phyloP scores from a whole-genome alignment of 23 tunicate genomes.

The Diplosoma virens region DNA sequence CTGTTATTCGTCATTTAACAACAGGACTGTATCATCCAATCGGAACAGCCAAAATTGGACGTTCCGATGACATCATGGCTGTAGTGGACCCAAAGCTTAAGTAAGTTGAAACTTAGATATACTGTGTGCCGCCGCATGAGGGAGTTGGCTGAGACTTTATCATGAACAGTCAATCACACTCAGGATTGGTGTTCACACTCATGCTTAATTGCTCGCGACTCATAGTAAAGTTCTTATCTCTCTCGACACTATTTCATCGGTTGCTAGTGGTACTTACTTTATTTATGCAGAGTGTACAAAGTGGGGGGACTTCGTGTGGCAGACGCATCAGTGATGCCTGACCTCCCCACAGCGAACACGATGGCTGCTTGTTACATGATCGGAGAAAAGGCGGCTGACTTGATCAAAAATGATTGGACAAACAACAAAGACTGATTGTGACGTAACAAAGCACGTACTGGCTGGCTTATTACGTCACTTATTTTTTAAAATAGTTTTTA shows the following conservation, averaged over 20 bases:
- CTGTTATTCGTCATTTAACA: neutral
- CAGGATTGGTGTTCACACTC: too few species aligned
- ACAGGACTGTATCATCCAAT: slow-evolving; percentile 40
- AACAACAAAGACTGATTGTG: neutral
- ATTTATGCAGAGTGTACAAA: slow-evolving; percentile 60
- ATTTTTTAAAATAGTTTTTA: too few species aligned
- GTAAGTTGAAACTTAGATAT: too few species aligned
- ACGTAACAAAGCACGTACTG: too few species aligned
- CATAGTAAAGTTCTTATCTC: too few species aligned
- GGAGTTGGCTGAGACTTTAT: too few species aligned
- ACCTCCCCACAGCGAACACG: slow-evolving; percentile 55
- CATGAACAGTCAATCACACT: too few species aligned
- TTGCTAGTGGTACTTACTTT: too few species aligned
- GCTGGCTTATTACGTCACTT: too few species aligned
- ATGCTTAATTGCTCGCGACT: too few species aligned
- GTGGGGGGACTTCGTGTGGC: slow-evolving; percentile 64
- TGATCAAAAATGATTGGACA: slow-evolving; percentile 71
- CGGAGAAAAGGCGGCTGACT: slow-evolving; percentile 75
- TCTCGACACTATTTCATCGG: too few species aligned
- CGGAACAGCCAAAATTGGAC: slow-evolving; percentile 70
- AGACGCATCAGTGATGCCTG: slow-evolving; percentile 85
- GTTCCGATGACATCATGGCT: slow-evolving; percentile 32
- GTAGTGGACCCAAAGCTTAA: slow-evolving; percentile 44
- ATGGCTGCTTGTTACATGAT: slow-evolving; percentile 91
- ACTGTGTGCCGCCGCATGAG: too few species aligned